Conservation (phyloP, 2,888 invertebrate species). For the Tipula helvola region DNA sequence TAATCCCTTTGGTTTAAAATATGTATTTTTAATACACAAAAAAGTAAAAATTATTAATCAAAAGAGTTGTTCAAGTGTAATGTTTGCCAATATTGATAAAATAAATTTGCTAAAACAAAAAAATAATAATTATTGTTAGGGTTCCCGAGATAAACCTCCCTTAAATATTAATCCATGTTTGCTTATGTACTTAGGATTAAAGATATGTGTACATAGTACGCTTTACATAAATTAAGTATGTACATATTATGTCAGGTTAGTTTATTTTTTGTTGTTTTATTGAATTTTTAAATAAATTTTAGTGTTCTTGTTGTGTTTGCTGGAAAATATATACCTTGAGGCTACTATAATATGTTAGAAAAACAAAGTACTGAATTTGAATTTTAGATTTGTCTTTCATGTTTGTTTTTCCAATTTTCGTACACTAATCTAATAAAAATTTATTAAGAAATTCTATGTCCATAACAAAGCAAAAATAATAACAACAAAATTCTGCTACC, state of each 20-base stretch:
- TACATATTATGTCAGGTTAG: neutral
- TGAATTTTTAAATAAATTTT: neutral
- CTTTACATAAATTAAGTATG: neutral
- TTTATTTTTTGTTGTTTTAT: neutral
- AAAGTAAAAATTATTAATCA: neutral
- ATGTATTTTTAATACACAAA: neutral
- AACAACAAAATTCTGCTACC: neutral
- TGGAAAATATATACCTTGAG: neutral
- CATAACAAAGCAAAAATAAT: neutral
- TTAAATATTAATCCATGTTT: neutral
- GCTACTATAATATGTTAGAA: neutral
- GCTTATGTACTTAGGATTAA: neutral
- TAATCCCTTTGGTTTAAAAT: neutral
- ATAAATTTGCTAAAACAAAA: conserved; percentile 4
- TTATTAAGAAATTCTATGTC: neutral
- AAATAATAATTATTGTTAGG: neutral
- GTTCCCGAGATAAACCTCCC: neutral
- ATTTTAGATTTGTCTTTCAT: neutral
- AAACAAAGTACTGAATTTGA: neutral
- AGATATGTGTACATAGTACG: neutral
- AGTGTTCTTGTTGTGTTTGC: neutral
- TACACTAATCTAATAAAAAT: neutral
- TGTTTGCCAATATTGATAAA: conserved; percentile 4
- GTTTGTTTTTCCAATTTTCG: neutral
- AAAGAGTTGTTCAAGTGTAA: neutral